Evolutionary conservation across 2,113 vertebrate species (phyloP).

Genomic region (Rhinogobius similis): DNA sequence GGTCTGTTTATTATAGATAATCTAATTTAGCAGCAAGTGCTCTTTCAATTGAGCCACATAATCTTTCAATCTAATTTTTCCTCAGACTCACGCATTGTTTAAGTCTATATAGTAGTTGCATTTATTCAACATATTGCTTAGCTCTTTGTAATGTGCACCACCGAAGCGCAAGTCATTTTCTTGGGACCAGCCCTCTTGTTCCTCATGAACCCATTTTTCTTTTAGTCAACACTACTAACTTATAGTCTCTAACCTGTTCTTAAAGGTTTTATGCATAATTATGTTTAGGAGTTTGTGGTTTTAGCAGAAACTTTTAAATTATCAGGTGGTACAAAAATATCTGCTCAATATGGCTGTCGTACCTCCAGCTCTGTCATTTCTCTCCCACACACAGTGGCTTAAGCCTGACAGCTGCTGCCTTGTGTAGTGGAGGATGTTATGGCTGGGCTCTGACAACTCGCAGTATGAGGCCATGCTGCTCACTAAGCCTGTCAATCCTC

Average conservation of each 20-base stretch:
- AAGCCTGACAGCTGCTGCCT: conserved; percentile 55
- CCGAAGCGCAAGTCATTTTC: no score
- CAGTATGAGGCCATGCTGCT: conserved; percentile 42
- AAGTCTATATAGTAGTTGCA: no score
- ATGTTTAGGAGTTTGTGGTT: not conserved
- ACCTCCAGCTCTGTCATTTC: conserved; percentile 16
- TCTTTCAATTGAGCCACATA: no score
- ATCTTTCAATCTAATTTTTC: no score
- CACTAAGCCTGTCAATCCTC: conserved; percentile 54
- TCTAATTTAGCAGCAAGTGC: no score
- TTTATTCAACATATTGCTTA: no score
- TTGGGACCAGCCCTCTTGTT: not conserved
- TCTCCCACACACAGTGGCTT: conserved; percentile 21
- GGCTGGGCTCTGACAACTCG: conserved; percentile 59
- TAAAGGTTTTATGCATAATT: not conserved
- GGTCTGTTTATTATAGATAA: no score
- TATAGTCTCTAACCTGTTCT: not conserved
- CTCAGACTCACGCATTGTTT: no score
- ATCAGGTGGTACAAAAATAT: conserved; percentile 33
- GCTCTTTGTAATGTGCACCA: not conserved
- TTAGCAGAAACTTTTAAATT: conserved; percentile 4
- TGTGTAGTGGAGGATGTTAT: conserved; percentile 30
- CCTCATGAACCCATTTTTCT: no score
- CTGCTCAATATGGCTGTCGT: conserved; percentile 8
- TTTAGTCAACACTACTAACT: not conserved